A percentile compares a stretch with the other conserved stretches of the same genome.
These are phyloP conservation scores for Drosophila sulfurigaster DNA, from an alignment of 1,140 invertebrate genomes.

Conservation along the genomic window DNA sequence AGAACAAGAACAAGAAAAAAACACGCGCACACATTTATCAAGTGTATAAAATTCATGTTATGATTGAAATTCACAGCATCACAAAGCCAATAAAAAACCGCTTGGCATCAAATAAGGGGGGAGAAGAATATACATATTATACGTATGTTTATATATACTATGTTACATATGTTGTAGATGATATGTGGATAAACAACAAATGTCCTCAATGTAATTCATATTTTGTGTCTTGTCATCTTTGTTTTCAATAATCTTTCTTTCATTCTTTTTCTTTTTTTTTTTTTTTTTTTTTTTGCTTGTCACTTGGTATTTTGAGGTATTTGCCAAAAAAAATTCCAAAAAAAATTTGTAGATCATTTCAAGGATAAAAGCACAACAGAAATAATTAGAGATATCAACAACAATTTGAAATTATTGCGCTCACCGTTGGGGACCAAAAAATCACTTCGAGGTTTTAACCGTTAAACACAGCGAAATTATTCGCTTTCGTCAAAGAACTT, in stretches of 20 bases:
- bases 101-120: conserved; percentile 14
- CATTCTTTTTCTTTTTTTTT: neutral
- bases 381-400: conserved; percentile 15
- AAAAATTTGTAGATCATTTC: conserved; percentile 9
- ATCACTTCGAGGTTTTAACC: conserved; percentile 38
- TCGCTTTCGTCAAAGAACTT: conserved; percentile 5
- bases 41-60: conserved; percentile 4
- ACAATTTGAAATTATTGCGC: conserved; percentile 40
- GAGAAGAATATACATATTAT: conserved; percentile 3
- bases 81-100: conserved; percentile 24
- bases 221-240: conserved; percentile 15
- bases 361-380: conserved; percentile 23
- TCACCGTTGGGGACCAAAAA: conserved; percentile 39
- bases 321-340: conserved; percentile 22
- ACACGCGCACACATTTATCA: neutral
- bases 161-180: neutral
- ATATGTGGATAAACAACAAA: conserved; percentile 17
- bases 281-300: conserved; percentile 29
- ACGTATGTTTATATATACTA: neutral
- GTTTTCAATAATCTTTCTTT: conserved; percentile 20
- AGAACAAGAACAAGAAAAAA: neutral
- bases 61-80: conserved; percentile 29
- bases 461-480: conserved; percentile 38
- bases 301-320: conserved; percentile 40
- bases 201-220: conserved; percentile 26